These are phyloP conservation scores for Holacanthella duospinosa DNA, from an alignment of 2,888 invertebrate species.

Conservation along the genomic window DNA sequence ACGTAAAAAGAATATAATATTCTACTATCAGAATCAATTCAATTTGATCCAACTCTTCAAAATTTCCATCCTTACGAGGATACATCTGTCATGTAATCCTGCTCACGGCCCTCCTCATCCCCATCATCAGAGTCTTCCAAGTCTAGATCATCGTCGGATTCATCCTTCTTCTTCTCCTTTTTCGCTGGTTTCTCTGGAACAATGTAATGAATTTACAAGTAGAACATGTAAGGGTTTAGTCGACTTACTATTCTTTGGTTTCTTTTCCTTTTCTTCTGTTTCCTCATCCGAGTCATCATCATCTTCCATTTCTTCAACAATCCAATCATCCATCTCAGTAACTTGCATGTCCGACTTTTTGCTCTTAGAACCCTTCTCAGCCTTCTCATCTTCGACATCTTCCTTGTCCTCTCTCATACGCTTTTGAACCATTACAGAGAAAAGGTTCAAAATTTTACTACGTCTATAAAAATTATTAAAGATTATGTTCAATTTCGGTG, in stretches of 20 bases:
- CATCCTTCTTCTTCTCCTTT: conserved; percentile 58
- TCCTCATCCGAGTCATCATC: conserved; percentile 59
- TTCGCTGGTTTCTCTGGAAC: conserved; percentile 23
- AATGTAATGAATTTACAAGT: neutral
- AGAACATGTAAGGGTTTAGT: neutral
- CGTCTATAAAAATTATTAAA: conserved; percentile 51
- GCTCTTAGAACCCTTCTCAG: conserved; percentile 15
- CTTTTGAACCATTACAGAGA: conserved; percentile 85
- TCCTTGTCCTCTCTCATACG: conserved; percentile 60
- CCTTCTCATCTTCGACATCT: conserved; percentile 46
- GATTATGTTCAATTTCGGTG: neutral
- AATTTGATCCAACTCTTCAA: too few species aligned
- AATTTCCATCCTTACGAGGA: conserved; percentile 46
- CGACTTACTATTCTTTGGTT: conserved; percentile 45
- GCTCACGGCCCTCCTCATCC: conserved; percentile 87
- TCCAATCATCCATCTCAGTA: conserved; percentile 91
- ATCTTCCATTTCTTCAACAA: conserved; percentile 65
- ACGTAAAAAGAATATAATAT: neutral
- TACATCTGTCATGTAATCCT: conserved; percentile 86
- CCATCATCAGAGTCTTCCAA: conserved; percentile 95
- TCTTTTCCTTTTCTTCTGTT: conserved; percentile 50
- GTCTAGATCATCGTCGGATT: conserved; percentile 76
- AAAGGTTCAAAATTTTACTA: conserved; percentile 91
- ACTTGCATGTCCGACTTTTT: conserved; percentile 53
- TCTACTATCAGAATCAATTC: too few species aligned